These are phyloP conservation scores for Molothrus aeneus DNA, from an alignment of 2,797 vertebrate genomes.

Conservation along the genomic window DNA sequence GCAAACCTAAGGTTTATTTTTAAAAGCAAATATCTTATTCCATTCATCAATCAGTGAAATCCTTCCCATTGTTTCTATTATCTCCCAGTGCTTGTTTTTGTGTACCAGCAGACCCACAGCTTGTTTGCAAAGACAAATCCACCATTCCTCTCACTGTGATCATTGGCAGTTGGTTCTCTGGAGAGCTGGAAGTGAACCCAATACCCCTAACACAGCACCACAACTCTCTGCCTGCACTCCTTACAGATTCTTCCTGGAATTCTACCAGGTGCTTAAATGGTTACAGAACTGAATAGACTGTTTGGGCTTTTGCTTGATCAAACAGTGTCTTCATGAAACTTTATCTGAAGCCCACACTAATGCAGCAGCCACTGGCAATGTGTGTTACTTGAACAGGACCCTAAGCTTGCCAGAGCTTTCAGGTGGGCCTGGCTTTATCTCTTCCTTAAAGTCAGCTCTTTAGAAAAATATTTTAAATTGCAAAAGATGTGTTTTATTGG, in stretches of 20 bases:
- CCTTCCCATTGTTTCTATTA: too few relatives aligned
- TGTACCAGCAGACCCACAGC: too few relatives aligned
- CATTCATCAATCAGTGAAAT: too few relatives aligned
- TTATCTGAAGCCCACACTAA: neutral
- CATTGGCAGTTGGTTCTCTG: neutral
- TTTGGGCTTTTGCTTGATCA: neutral
- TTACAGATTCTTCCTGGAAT: neutral
- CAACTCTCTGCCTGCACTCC: neutral
- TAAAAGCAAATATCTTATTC: too few relatives aligned
- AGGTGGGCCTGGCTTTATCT: neutral
- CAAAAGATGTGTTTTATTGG: neutral
- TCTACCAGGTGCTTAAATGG: neutral
- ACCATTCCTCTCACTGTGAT: too few relatives aligned
- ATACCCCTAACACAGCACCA: fast-evolving
- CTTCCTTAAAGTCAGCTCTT: neutral
- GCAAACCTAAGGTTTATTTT: too few relatives aligned
- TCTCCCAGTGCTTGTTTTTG: too few relatives aligned
- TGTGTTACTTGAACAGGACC: neutral
- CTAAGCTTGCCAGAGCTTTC: neutral
- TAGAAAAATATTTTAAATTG: neutral
- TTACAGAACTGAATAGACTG: neutral
- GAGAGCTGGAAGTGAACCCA: neutral
- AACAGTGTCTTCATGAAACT: neutral
- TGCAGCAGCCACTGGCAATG: neutral
- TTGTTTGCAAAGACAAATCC: too few relatives aligned